Evolutionary conservation across 2,113 vertebrate species (phyloP), one percentile per base, ranked within the genome.

Genomic region (Chaetura pelagica): DNA sequence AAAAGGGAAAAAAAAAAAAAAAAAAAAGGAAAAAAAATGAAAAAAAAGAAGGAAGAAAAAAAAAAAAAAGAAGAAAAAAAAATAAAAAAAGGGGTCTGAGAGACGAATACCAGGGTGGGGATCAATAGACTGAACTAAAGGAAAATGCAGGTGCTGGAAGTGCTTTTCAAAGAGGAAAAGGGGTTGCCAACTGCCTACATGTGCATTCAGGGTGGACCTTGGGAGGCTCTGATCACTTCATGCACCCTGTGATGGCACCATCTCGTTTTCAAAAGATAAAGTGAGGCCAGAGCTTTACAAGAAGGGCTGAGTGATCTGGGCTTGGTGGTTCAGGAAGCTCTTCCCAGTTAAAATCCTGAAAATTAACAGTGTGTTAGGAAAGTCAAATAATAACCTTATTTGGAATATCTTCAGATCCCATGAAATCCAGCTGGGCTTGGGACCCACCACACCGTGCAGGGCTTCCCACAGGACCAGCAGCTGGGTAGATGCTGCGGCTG

Each of bases 341-440:
- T 77, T 94, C 74, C 58, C 34, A 71, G 0, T 12, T 40, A 34
- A 78, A 86, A 49, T 23, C 9, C 9, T 52, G 48, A 69, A 90
- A 89, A 84, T 7, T 12, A 71, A 4, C 74, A 59, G 4, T 18
- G 20, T 58, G 10, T 35, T 61, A 34, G 19, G 73, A 62, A 15
- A 12, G 5, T 18, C 49, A n/a, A n/a, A n/a, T n/a, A n/a, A n/a
- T 38, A 44, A 64, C 20, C 10, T 58, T 12, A 27, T 14, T 7
- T 5, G 32, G 38, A 58, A 42, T 71, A 54, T 18, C 27, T 62
- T 78, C 29, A 59, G 29, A 52, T 35, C 35, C 21, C 0, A 0
- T 16, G 55, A 59, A 74, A 67, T 48, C 46, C 68, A 51, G 12
- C 20, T 67, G 18, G 42, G 22, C 4, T 64, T 38, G 40, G 55